These are phyloP conservation scores for Bufotes viridis DNA, from an alignment of 2,797 vertebrate genomes.

Conservation along the genomic window DNA sequence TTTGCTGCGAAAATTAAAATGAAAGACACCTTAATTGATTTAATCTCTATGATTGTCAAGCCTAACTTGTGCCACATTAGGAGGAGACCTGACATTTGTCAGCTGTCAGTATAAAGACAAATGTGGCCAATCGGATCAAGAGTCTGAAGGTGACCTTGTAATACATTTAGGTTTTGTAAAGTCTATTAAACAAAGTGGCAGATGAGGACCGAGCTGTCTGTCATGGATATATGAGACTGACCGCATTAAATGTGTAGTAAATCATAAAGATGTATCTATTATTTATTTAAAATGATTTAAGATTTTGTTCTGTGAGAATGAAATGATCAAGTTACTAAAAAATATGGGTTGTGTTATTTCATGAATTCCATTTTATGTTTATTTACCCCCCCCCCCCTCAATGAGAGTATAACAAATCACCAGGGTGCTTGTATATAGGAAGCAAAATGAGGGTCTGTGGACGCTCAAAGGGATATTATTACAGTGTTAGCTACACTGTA, in stretches of 20 bases:
- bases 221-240: conserved; percentile 17
- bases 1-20: conserved; percentile 60
- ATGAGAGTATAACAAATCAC: neutral
- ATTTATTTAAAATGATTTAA: neutral
- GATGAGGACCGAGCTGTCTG: conserved; percentile 10
- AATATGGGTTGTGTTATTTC: too few species aligned
- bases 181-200: conserved; percentile 48
- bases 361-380: neutral
- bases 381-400: neutral
- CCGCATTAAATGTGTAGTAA: neutral
- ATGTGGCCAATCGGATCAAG: conserved; percentile 47
- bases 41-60: conserved; percentile 56
- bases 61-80: conserved; percentile 51
- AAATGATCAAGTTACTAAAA: neutral
- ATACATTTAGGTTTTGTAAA: conserved; percentile 25
- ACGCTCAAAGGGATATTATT: too few species aligned
- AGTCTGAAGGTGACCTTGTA: conserved; percentile 44
- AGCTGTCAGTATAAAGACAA: conserved; percentile 55
- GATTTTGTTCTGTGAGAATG: neutral
- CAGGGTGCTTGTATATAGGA: neutral
- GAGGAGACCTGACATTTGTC: conserved; percentile 50
- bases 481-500: too few species aligned
- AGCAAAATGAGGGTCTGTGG: too few species aligned
- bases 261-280: neutral
- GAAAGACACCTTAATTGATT: conserved; percentile 62